These are phyloP conservation scores for Ginglymostoma cirratum DNA, from an alignment of 2,113 vertebrate genomes.

Conservation along the genomic window DNA sequence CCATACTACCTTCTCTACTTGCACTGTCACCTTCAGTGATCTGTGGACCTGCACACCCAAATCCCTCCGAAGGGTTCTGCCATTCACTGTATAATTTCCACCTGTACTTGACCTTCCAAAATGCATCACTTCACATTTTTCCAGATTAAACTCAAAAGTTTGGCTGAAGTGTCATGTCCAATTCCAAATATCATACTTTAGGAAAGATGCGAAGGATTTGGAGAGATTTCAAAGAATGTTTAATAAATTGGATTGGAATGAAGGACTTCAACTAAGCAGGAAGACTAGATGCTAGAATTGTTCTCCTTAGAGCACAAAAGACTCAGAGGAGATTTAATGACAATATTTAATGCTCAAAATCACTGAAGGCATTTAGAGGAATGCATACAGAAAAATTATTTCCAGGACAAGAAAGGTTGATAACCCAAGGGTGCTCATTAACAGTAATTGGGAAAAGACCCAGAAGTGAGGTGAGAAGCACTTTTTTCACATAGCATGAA, in stretches of 20 bases:
- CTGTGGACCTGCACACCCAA: too few species aligned
- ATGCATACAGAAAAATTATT: not conserved
- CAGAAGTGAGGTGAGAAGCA: not conserved
- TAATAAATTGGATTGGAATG: not conserved
- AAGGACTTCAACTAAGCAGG: not conserved
- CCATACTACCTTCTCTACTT: too few species aligned
- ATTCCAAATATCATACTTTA: not conserved
- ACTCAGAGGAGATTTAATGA: not conserved
- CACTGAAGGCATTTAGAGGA: not conserved
- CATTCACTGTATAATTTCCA: too few species aligned
- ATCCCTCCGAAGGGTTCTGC: too few species aligned
- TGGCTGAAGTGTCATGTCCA: not conserved
- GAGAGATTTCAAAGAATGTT: not conserved
- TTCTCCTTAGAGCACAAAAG: not conserved
- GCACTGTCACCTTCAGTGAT: too few species aligned
- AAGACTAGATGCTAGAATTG: not conserved
- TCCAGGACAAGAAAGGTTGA: not conserved
- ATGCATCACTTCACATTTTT: too few species aligned
- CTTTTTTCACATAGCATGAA: not conserved
- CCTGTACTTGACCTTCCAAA: too few species aligned
- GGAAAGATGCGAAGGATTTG: not conserved
- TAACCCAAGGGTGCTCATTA: not conserved
- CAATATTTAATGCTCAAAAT: not conserved
- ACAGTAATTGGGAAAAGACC: not conserved
- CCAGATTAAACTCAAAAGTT: too few species aligned